These are phyloP conservation scores for Plagiodera versicolora DNA, from an alignment of 2,888 invertebrate genomes.

Conservation along the genomic window DNA sequence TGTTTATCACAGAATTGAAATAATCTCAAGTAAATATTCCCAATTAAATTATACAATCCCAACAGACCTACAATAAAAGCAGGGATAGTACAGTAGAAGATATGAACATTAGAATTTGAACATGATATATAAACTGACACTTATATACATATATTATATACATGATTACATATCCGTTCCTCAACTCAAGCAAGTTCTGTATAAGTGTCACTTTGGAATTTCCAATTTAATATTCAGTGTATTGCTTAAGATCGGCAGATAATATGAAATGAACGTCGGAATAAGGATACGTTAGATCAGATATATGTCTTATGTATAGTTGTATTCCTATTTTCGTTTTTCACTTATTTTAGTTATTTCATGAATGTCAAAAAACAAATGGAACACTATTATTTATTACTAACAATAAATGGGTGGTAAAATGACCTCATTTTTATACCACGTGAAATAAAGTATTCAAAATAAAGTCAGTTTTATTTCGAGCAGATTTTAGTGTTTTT, in stretches of 20 bases:
- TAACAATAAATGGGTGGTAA: too few species aligned
- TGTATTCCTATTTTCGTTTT: background rate
- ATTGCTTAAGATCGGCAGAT: conserved; percentile 29
- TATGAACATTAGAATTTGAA: conserved; percentile 14
- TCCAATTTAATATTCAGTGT: conserved; percentile 29
- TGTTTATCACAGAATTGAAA: conserved; percentile 18
- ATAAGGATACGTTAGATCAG: background rate
- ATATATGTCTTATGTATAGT: background rate
- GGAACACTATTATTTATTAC: background rate
- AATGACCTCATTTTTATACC: too few species aligned
- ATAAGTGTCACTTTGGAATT: conserved; percentile 24
- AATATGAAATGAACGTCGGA: conserved; percentile 15
- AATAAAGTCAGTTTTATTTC: too few species aligned
- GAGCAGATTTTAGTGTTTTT: too few species aligned
- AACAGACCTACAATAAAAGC: background rate
- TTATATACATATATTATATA: conserved; percentile 22
- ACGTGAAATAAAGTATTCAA: too few species aligned
- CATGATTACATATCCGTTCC: conserved; percentile 19
- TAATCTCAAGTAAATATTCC: conserved; percentile 8
- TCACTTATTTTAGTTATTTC: background rate
- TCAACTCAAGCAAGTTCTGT: conserved; percentile 24
- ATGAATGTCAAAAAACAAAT: background rate
- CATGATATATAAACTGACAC: conserved; percentile 23
- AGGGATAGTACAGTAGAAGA: background rate
- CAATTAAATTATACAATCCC: too few species aligned